Percentiles rank a stretch among this genome's conserved stretches.
phyloP scores from a whole-genome alignment of 2,797 vertebrate species.

The Orestias chungarensis region DNA sequence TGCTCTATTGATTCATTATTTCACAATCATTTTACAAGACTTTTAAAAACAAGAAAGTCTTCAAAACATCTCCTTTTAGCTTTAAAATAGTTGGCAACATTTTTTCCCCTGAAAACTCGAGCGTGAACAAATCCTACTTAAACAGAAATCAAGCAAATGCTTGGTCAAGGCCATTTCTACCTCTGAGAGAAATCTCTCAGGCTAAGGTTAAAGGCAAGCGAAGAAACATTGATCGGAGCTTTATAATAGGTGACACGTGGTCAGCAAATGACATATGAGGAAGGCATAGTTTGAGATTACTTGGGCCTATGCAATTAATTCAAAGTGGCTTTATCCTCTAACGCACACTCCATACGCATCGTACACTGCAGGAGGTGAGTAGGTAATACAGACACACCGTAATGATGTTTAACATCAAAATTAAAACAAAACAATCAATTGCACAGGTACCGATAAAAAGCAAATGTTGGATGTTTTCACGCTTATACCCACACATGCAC shows the following conservation, averaged over 20 bases:
- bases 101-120: constrained; percentile 38
- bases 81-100: constrained; percentile 61
- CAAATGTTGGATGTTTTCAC: constrained; percentile 68
- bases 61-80: constrained; percentile 30
- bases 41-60: constrained; percentile 34
- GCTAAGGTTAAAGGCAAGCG: constrained; percentile 75
- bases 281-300: constrained; percentile 65
- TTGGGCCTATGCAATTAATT: constrained; percentile 50
- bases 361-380: constrained; percentile 50
- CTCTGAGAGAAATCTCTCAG: constrained; percentile 48
- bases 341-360: constrained; percentile 49
- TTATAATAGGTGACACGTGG: constrained; percentile 46
- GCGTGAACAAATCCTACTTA: constrained; percentile 75
- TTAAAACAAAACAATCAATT: constrained; percentile 75
- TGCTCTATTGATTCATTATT: constrained; percentile 44
- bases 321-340: constrained; percentile 53
- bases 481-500: constrained; percentile 8
- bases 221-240: constrained; percentile 67
- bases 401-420: constrained; percentile 75
- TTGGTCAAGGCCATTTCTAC: constrained; percentile 64
- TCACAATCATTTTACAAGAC: constrained; percentile 50
- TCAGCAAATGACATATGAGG: constrained; percentile 46
- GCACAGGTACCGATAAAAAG: constrained; percentile 83
- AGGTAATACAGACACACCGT: constrained; percentile 45
- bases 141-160: constrained; percentile 49